Percentiles rank a stretch among this genome's conserved stretches.
These are phyloP conservation scores for Hestina assimilis DNA, from an alignment of 1,140 invertebrate species.

Conservation along the genomic window DNA sequence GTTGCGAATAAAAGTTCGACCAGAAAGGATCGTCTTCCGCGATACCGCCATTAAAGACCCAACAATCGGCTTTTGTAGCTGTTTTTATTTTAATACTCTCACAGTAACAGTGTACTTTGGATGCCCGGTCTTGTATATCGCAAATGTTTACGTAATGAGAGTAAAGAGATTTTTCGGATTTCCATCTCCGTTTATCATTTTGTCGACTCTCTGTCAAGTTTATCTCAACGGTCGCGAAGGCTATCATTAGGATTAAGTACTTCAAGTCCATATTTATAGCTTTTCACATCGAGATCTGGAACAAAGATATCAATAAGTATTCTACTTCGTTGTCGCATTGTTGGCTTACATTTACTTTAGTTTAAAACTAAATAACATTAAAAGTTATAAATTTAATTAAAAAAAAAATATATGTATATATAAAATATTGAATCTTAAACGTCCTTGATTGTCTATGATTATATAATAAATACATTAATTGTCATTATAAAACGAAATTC, in stretches of 20 bases:
- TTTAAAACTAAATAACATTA: too few relatives aligned
- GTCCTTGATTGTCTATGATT: background rate
- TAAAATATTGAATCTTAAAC: background rate
- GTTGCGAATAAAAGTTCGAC: constrained; percentile 85
- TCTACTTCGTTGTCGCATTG: too few relatives aligned
- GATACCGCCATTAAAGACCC: constrained; percentile 83
- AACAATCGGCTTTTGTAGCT: constrained; percentile 78
- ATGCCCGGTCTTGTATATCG: constrained; percentile 70
- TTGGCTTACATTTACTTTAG: too few relatives aligned
- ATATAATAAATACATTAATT: background rate
- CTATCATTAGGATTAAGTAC: constrained; percentile 68
- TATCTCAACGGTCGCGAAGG: constrained; percentile 65
- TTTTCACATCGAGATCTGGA: constrained; percentile 61
- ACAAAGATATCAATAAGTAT: constrained; percentile 59
- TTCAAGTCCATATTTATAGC: constrained; percentile 65
- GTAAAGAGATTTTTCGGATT: constrained; percentile 58
- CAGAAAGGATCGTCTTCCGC: constrained; percentile 83
- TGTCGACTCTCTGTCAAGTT: constrained; percentile 69
- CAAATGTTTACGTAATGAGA: constrained; percentile 73
- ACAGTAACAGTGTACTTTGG: constrained; percentile 76
- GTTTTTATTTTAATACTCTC: constrained; percentile 68
- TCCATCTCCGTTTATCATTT: constrained; percentile 68
- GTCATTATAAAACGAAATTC: background rate
- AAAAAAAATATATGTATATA: too few relatives aligned
- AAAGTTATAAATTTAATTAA: too few relatives aligned